Base-by-base conservation (phyloP, 2,888 invertebrate genomes). In the Microplitis manilae region DNA sequence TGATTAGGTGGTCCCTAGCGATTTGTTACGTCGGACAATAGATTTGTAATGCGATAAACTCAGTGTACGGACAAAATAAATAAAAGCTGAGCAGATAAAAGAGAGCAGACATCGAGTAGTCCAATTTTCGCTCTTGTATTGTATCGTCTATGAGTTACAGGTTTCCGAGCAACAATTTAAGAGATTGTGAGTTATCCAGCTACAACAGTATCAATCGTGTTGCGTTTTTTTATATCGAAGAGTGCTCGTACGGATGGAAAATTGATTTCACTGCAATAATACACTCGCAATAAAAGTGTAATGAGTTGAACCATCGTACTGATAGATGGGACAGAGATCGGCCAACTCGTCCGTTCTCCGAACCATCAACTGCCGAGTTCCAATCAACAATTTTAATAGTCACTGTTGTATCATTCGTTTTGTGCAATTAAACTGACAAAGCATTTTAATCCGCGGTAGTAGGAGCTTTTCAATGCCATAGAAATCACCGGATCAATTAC, bases 21-120 rank as follows among this genome's bases (percentile, higher is more conserved):
- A 83, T 83, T 83, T 82, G 81, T 83, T 80, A 81, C 80, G 78
- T 75, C 67, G 73, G 75, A 81, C 82, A 82, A 83, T 80, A 79
- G 80, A 77, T 78, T 73, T 77, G 76, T 81, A 80, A 81, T 80
- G 79, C 79, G 78, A 80, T 81, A 81, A 83, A 81, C 72, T 79
- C 78, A 9, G 20, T 9, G 64, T 64, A 17, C 38, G 41, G 40
- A 9, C 50, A 50, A 50, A 50, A 50, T 50, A 50, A 50, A 50
- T 50, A 50, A 50, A 13, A 13, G 9, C 8, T 13, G 50, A 50
- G 30, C 30, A 30, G 39, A 39, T 41, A 15, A 70, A 70, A 60
- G 38, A 8, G 70, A 20, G 20, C 50, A 59, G 50, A n/a, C 30
- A 59, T 70, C 59, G 59, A 70, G 50, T 50, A 5, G 50, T 50